phyloP scores from a whole-genome alignment of 2,797 vertebrate species.

The Alca torda region DNA sequence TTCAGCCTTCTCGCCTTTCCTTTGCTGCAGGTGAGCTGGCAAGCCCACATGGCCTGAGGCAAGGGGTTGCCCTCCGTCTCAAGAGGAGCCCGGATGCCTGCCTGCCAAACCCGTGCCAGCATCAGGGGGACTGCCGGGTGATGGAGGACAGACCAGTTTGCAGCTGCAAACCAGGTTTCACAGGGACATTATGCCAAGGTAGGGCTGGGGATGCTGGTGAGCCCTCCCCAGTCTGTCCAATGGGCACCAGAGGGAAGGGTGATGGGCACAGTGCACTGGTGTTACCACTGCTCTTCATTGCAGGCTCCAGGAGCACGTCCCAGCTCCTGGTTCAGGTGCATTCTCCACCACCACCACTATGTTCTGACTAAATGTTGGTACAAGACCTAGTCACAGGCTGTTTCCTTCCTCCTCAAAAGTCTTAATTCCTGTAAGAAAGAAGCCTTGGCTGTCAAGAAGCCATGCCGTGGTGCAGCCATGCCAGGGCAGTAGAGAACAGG shows the following conservation, averaged over 20 bases:
- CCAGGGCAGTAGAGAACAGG: neutral
- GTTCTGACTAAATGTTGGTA: neutral
- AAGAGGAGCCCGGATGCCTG: neutral
- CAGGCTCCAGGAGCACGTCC: neutral
- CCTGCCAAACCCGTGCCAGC: conserved; percentile 43
- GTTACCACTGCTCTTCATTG: neutral
- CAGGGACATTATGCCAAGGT: conserved; percentile 57
- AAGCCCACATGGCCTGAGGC: accelerated
- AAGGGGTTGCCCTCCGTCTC: neutral
- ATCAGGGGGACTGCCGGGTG: conserved; percentile 44
- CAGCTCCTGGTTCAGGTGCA: neutral
- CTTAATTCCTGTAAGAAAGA: neutral
- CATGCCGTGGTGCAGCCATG: accelerated
- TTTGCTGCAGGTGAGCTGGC: neutral
- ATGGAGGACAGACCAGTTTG: neutral
- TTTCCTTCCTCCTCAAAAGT: neutral
- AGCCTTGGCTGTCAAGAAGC: neutral
- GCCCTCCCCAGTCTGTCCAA: neutral
- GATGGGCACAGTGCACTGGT: neutral
- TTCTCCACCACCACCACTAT: neutral
- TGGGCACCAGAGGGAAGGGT: neutral
- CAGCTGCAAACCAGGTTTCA: conserved; percentile 63
- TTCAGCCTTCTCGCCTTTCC: neutral
- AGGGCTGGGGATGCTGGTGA: neutral
- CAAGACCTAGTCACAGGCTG: neutral